Evolutionary conservation across 2,797 vertebrate genomes (phyloP).

Genomic region (Platyrinchus mystaceus): DNA sequence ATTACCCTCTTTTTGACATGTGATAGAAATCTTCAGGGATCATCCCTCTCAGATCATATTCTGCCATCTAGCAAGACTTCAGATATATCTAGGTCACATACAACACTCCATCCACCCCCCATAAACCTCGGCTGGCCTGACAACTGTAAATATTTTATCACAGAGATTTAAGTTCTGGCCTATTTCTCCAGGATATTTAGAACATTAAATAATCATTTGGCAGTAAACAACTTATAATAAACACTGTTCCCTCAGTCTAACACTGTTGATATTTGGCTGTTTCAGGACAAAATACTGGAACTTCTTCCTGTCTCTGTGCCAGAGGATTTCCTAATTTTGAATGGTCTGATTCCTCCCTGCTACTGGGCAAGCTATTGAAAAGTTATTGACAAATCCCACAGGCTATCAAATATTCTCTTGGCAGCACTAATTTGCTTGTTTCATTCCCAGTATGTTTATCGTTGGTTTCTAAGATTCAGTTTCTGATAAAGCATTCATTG

Average conservation of each 20-base stretch:
- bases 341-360: not conserved
- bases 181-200: slow-evolving; percentile 7
- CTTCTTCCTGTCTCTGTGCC: not conserved
- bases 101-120: not conserved
- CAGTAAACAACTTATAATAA: not conserved
- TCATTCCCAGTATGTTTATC: not conserved
- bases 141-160: slow-evolving; percentile 18
- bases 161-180: not conserved
- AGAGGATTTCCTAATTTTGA: not conserved
- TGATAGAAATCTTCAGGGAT: not conserved
- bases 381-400: not conserved
- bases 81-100: not conserved
- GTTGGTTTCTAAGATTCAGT: not conserved
- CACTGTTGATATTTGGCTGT: not conserved
- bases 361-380: not conserved
- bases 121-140: not conserved
- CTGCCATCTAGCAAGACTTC: not conserved
- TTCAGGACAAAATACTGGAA: not conserved
- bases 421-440: not conserved
- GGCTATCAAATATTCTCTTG: not conserved
- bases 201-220: not conserved
- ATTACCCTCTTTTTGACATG: not conserved
- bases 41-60: not conserved
- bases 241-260: not conserved
- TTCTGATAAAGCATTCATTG: not conserved